Evolutionary conservation across 1,140 invertebrate genomes (phyloP), one percentile per base, ranked within the genome.

Genomic region (Drosophila azteca): DNA sequence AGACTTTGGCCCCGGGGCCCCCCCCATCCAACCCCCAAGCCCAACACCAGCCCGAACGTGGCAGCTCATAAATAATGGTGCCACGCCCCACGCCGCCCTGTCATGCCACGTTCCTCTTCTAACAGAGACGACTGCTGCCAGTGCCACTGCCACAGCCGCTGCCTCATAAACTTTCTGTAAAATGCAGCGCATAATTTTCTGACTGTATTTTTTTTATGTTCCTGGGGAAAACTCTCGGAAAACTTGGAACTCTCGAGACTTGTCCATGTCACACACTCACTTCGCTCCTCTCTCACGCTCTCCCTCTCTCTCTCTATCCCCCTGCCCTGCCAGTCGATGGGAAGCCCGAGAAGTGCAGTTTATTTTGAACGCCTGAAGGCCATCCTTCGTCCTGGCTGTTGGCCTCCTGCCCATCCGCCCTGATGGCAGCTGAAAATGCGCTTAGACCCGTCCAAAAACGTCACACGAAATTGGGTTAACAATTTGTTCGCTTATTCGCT

Each of bases 101-200:
- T 35, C 9, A 20, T 58, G 43, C 29, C 55, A 39, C 35, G 35
- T 39, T 39, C 35, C 35, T 13, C 8, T 0, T 35, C 8, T 2
- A 13, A 11, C 35, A 39, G 35, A 13, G 35, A 39, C 35, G 35
- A 8, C 48, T 20, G 20, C 52, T 17, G 9, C 17, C 17, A 20
- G 9, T 1, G 57, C 29, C 24, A 31, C 48, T 67, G 57, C 17
- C 17, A 20, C 13, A 1, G 57, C 29, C 24, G 43, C 48, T 67
- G 57, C 13, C 39, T 52, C 53, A 35, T 79, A 77, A 87, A 68
- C 57, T 75, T 39, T 39, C 77, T 77, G 61, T 68, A 67, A 74
- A 74, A 60, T 87, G 81, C 82, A 85, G 58, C 73, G 77, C 68
- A 84, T 84, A 85, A 85, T 87, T 87, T 70, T 58, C 55, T 49